phyloP scores from a whole-genome alignment of 2,113 vertebrate species.

The Choloepus hoffmanni region DNA sequence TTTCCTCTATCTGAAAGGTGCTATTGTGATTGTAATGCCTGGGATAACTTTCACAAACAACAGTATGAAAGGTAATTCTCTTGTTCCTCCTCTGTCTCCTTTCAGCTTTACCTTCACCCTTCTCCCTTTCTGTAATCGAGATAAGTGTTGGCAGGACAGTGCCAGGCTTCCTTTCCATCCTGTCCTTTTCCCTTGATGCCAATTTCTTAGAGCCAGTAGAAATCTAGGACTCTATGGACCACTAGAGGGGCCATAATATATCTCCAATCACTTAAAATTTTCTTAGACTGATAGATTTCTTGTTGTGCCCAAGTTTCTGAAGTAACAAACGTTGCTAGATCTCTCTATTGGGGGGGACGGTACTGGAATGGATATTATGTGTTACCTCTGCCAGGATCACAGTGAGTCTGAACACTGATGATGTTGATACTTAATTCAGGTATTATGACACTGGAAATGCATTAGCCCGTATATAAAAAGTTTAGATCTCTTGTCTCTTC shows the following conservation, averaged over 20 bases:
- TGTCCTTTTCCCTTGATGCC: not conserved
- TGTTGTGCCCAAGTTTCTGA: not conserved
- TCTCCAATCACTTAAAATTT: not conserved
- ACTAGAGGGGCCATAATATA: not conserved
- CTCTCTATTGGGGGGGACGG: not conserved
- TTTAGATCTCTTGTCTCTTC: not conserved
- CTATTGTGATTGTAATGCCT: not conserved
- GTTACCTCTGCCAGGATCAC: not conserved
- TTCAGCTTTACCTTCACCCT: not conserved
- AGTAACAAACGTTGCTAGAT: not conserved
- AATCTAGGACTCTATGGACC: not conserved
- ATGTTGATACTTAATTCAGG: too few species aligned
- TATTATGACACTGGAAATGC: not conserved
- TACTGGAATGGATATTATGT: accelerated
- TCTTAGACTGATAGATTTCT: not conserved
- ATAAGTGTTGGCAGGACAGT: not conserved
- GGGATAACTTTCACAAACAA: not conserved
- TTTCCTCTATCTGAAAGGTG: not conserved
- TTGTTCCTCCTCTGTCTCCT: not conserved
- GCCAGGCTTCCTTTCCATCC: not conserved
- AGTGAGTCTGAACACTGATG: too few species aligned
- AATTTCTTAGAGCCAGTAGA: not conserved
- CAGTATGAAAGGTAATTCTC: not conserved
- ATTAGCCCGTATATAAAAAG: accelerated
- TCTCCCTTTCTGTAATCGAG: not conserved